Conservation (phyloP, 2,888 invertebrate genomes). For the Seladonia tumulorum region DNA sequence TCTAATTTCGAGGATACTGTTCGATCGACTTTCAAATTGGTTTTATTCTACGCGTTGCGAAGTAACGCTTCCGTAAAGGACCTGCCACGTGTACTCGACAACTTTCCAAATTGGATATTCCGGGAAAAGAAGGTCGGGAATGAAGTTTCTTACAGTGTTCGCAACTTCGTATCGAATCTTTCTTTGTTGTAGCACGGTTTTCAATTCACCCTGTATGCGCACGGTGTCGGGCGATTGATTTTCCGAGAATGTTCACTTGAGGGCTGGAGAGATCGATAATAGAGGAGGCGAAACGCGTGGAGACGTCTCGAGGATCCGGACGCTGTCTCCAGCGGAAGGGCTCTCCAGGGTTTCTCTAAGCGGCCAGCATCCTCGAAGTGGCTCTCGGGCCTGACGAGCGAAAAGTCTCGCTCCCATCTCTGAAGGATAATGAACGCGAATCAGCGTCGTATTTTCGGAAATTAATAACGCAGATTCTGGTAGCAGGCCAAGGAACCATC, state of each 20-base stretch:
- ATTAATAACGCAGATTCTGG: constrained; percentile 59
- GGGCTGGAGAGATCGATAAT: background rate
- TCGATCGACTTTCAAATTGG: background rate
- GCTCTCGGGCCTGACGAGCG: background rate
- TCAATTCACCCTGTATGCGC: background rate
- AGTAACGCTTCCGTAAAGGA: too few relatives aligned
- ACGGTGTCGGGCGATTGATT: background rate
- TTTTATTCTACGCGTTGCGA: background rate
- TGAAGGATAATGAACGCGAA: constrained; percentile 39
- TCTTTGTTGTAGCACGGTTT: background rate
- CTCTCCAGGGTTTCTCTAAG: background rate
- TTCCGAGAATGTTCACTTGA: background rate
- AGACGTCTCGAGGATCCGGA: background rate
- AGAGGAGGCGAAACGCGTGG: background rate
- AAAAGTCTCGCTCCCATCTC: background rate
- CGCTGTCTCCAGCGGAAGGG: background rate
- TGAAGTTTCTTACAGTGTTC: background rate
- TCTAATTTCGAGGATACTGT: background rate
- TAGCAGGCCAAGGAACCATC: constrained; percentile 54
- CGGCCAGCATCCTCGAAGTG: background rate
- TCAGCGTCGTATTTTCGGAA: constrained; percentile 56
- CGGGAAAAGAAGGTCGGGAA: background rate
- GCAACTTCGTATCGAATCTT: background rate
- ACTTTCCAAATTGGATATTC: background rate
- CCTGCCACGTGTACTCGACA: background rate